phyloP scores from a whole-genome alignment of 2,888 invertebrate genomes.

The Phorcus lineatus region DNA sequence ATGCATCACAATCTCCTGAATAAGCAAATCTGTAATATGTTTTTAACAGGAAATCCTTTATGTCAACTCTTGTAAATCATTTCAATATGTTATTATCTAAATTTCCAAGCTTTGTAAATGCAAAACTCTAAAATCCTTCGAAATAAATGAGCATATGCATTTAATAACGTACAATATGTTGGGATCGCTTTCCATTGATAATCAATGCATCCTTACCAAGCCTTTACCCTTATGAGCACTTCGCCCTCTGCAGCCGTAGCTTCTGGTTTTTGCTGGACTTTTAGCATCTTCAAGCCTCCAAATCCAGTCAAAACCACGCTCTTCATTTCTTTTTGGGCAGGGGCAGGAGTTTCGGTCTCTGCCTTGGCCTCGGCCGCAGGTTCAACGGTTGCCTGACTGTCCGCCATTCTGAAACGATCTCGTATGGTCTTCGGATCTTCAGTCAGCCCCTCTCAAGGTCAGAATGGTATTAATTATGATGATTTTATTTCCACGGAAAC shows the following conservation, averaged over 20 bases:
- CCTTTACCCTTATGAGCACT: slow-evolving; percentile 88
- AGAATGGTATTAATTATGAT: slow-evolving; percentile 4
- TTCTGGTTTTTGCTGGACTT: slow-evolving; percentile 87
- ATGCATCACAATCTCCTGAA: not conserved
- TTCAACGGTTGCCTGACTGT: slow-evolving; percentile 23
- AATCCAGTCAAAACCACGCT: slow-evolving; percentile 89
- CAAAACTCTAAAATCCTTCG: not conserved
- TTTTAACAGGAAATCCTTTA: not conserved
- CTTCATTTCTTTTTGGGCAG: slow-evolving; percentile 85
- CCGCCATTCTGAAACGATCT: slow-evolving; percentile 27
- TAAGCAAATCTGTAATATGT: not conserved
- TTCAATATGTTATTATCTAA: not conserved
- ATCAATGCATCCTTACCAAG: slow-evolving; percentile 83
- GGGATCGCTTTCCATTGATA: not conserved
- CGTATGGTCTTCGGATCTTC: not conserved
- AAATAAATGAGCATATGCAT: not conserved
- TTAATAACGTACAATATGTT: not conserved
- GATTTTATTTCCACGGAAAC: slow-evolving; percentile 10
- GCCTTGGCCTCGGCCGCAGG: slow-evolving; percentile 35
- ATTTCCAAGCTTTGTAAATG: not conserved
- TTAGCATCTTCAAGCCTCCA: slow-evolving; percentile 90
- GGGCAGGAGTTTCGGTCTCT: slow-evolving; percentile 73
- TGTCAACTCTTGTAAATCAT: not conserved
- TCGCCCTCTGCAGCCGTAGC: slow-evolving; percentile 79
- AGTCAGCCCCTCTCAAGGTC: not conserved